Percentiles rank a stretch among this genome's conserved stretches.
Conservation (phyloP, 92 coral and sea anemone genomes). For the Heliopora coerulea region DNA sequence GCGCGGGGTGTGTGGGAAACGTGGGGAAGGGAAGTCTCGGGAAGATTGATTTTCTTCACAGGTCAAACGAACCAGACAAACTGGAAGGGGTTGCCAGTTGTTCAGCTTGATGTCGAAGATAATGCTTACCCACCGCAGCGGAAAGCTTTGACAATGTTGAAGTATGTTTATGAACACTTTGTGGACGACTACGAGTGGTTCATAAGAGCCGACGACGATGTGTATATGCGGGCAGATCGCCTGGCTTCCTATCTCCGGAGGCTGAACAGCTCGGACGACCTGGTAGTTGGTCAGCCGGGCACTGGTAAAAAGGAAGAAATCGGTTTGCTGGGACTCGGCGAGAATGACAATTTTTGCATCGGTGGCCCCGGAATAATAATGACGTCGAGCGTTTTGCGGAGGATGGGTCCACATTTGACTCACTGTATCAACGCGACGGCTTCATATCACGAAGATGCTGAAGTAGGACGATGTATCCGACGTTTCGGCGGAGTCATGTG, state of each 20-base stretch:
- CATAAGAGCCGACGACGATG: slow-evolving; percentile 98
- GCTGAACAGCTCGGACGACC: slow-evolving; percentile 89
- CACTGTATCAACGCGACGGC: slow-evolving; percentile 70
- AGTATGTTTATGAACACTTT: slow-evolving; percentile 91
- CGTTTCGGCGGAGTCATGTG: slow-evolving; percentile 92
- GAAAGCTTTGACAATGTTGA: slow-evolving; percentile 91
- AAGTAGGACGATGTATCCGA: slow-evolving; percentile 94
- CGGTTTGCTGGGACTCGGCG: slow-evolving; percentile 74
- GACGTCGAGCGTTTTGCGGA: slow-evolving; percentile 80
- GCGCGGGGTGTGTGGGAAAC: slow-evolving; percentile 92
- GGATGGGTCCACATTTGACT: slow-evolving; percentile 78
- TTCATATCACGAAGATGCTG: slow-evolving; percentile 94
- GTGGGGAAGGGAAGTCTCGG: slow-evolving; percentile 86
- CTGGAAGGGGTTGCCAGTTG: slow-evolving; percentile 64
- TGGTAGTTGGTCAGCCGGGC: slow-evolving; percentile 95
- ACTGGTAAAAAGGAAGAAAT: slow-evolving; percentile 79
- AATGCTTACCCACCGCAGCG: slow-evolving; percentile 92
- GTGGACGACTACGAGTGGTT: slow-evolving; percentile 93
- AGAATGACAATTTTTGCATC: slow-evolving; percentile 91
- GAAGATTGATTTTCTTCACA: slow-evolving; percentile 82
- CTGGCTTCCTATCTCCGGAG: slow-evolving; percentile 71
- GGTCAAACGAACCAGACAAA: slow-evolving; percentile 42
- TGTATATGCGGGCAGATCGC: slow-evolving; percentile 77
- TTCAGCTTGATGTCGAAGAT: slow-evolving; percentile 82
- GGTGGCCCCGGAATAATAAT: slow-evolving; percentile 97